Percentiles rank a stretch among this genome's conserved stretches.
phyloP scores from a whole-genome alignment of 2,888 invertebrate species.

The Mamestra brassicae region DNA sequence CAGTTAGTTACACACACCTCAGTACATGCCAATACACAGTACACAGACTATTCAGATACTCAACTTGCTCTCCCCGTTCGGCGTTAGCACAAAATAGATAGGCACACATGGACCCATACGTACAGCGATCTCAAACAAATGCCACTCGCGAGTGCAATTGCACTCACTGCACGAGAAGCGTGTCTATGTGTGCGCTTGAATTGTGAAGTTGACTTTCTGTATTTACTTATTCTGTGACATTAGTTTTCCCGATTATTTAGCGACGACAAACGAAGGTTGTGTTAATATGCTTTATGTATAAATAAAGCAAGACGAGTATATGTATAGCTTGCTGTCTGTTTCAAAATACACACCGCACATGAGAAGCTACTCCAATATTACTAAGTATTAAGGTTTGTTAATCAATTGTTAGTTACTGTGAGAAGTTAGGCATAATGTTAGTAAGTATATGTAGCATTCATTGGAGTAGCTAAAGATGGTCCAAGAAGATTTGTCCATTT shows the following conservation, averaged over 20 bases:
- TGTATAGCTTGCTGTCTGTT: slow-evolving; percentile 19
- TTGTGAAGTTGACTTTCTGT: neutral
- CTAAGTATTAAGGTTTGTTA: neutral
- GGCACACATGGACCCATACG: neutral
- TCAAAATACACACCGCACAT: slow-evolving; percentile 39
- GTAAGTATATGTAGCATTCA: neutral
- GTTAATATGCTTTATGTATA: neutral
- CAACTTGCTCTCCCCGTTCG: neutral
- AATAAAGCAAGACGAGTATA: slow-evolving; percentile 11
- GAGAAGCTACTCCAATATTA: slow-evolving; percentile 2
- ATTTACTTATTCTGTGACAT: slow-evolving; percentile 13
- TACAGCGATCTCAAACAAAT: neutral
- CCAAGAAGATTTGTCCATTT: neutral
- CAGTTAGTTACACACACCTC: slow-evolving; percentile 75
- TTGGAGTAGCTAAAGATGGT: slow-evolving; percentile 3
- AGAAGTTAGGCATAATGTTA: slow-evolving; percentile 19
- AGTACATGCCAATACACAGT: slow-evolving; percentile 45
- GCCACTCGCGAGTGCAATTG: neutral
- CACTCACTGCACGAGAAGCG: neutral
- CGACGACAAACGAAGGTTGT: neutral
- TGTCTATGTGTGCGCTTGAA: neutral
- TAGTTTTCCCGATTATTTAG: neutral
- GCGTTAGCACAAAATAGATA: neutral
- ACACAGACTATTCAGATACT: slow-evolving; percentile 10
- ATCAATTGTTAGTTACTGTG: slow-evolving; percentile 21